Evolutionary conservation across 2,113 vertebrate species (phyloP).

Genomic region (Nycticebus coucang): DNA sequence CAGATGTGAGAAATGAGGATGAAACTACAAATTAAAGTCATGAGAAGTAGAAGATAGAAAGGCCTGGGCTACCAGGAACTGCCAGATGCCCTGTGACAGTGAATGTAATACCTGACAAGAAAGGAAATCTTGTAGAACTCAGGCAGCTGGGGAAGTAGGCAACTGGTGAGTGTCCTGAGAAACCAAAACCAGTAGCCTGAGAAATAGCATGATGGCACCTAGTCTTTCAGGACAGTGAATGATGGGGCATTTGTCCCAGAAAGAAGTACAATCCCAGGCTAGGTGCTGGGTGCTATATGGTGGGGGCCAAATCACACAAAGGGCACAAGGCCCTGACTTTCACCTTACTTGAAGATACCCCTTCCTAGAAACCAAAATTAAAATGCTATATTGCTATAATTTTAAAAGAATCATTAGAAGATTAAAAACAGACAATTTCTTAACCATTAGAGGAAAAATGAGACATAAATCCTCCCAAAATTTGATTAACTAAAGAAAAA

Average conservation of each 20-base stretch:
- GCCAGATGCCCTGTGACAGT: neutral
- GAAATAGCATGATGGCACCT: neutral
- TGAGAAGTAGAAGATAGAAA: neutral
- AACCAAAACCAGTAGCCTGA: neutral
- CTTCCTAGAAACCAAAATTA: neutral
- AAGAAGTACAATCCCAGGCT: neutral
- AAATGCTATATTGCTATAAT: neutral
- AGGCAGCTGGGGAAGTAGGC: neutral
- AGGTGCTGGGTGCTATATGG: neutral
- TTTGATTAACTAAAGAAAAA: neutral
- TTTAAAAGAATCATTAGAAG: neutral
- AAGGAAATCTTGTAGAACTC: too few species aligned
- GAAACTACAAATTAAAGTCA: neutral
- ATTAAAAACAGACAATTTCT: neutral
- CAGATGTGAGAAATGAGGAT: neutral
- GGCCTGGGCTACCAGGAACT: neutral
- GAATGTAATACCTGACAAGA: neutral
- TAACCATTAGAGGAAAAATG: neutral
- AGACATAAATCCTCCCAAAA: neutral
- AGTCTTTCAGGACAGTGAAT: neutral
- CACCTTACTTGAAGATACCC: neutral
- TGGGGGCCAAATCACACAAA: neutral
- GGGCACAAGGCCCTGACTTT: neutral
- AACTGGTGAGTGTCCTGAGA: neutral
- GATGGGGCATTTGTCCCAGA: neutral